Evolutionary conservation across 2,888 invertebrate genomes (phyloP).

Genomic region (Ophion ellenae): DNA sequence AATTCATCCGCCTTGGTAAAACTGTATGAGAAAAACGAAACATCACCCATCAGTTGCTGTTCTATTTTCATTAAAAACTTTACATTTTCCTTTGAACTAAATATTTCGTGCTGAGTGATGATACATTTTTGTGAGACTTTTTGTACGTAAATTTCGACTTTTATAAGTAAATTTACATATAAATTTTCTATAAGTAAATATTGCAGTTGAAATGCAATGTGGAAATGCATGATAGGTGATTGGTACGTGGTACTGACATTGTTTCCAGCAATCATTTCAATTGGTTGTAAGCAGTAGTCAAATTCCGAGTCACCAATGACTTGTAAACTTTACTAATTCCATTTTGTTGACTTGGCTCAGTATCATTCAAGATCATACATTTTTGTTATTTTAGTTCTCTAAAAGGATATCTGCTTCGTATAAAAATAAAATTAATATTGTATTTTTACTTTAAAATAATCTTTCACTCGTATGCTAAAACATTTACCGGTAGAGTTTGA

Average conservation of each 20-base stretch:
- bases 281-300: not conserved
- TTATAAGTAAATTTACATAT: no score
- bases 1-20: slow-evolving; percentile 70
- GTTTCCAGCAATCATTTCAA: not conserved
- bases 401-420: not conserved
- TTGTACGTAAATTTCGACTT: no score
- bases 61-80: not conserved
- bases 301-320: not conserved
- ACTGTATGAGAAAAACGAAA: slow-evolving; percentile 55
- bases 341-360: not conserved
- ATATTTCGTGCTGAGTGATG: not conserved
- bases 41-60: not conserved
- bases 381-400: not conserved
- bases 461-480: not conserved
- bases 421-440: not conserved
- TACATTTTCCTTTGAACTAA: not conserved
- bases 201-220: not conserved
- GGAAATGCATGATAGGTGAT: not conserved
- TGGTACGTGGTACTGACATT: not conserved
- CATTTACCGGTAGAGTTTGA: slow-evolving; percentile 73
- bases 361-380: not conserved
- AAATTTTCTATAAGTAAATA: not conserved
- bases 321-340: not conserved
- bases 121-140: not conserved
- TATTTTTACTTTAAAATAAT: not conserved